Base-by-base conservation (phyloP, 2,797 vertebrate genomes). In the Macrochelys suwanniensis region DNA sequence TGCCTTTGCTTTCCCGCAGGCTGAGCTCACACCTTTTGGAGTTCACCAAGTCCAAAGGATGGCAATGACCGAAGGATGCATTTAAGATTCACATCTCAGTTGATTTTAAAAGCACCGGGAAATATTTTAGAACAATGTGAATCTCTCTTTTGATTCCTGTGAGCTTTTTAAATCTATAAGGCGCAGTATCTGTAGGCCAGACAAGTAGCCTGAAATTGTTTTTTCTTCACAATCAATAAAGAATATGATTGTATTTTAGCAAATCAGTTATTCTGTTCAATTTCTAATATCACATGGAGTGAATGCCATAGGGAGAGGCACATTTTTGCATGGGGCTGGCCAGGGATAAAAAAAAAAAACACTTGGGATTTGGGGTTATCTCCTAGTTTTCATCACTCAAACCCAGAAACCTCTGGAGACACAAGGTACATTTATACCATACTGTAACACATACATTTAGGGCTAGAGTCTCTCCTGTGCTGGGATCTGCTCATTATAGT, bases 171-270 rank as follows among this genome's bases (percentile, higher is more conserved):
- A 0, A 6, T 6, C 59, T 78, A 9, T 68, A 85, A 74, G 79
- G 78, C 86, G 78, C 86, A 87, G 54, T 11, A 31, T 88, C 82
- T 77, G 71, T 74, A 71, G 89, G n/a, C 37, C 90, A 82, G 59
- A 15, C 31, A 0, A 76, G 23, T 0, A 10, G 50, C n/a, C 92
- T 92, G 93, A 45, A 71, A 19, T 11, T 65, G 54, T 71, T 53
- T 90, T 57, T 11, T 59, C 2, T 5, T 37, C 47, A 42, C 1
- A 26, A 89, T 50, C 80, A 97, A 95, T 96, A 96, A 94, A 97
- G 53, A 84, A 68, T 49, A 21, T 3, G 49, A 7, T n/a, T 85
- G 56, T 84, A 95, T 97, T 94, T 91, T 84, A 54, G 80, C 91
- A 96, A 86, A 76, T 1, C 5, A 5, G 82, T 42, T 9, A 47